These are phyloP conservation scores for Liasis olivaceus DNA, from an alignment of 2,797 vertebrate genomes.

Conservation along the genomic window DNA sequence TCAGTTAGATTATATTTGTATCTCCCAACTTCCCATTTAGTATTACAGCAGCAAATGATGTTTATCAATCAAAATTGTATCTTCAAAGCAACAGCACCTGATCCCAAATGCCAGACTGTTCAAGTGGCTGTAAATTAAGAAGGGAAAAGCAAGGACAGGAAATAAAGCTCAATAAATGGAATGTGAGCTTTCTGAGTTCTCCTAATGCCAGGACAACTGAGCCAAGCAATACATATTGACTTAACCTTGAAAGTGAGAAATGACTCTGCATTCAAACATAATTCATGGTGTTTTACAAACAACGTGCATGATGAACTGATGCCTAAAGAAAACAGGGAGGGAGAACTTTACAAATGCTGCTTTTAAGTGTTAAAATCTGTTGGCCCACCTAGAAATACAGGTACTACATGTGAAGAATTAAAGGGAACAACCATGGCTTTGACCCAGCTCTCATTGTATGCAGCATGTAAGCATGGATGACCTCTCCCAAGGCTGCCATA, in stretches of 20 bases:
- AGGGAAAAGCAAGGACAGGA: conserved; percentile 10
- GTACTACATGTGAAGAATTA: not conserved
- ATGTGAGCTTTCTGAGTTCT: not conserved
- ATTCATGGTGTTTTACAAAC: not conserved
- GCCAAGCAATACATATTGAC: conserved; percentile 25
- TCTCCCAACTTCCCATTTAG: not conserved
- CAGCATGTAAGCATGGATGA: not conserved
- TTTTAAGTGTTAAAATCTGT: not conserved
- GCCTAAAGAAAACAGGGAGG: rapidly evolving
- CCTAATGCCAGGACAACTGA: not conserved
- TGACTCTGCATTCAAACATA: not conserved
- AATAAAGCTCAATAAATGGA: conserved; percentile 16
- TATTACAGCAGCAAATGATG: not conserved
- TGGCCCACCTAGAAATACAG: not conserved
- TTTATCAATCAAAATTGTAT: not conserved
- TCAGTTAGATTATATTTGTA: not conserved
- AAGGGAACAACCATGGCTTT: not conserved
- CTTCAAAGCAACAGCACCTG: not conserved
- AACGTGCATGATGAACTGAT: not conserved
- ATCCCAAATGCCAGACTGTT: not conserved
- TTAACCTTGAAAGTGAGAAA: conserved; percentile 17
- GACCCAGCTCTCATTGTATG: not conserved
- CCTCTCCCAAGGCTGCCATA: not conserved
- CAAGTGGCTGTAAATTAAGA: conserved; percentile 9
- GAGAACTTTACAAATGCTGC: not conserved